These are phyloP conservation scores for Ariolimax columbianus DNA, from an alignment of 2,888 invertebrate species.

Conservation along the genomic window DNA sequence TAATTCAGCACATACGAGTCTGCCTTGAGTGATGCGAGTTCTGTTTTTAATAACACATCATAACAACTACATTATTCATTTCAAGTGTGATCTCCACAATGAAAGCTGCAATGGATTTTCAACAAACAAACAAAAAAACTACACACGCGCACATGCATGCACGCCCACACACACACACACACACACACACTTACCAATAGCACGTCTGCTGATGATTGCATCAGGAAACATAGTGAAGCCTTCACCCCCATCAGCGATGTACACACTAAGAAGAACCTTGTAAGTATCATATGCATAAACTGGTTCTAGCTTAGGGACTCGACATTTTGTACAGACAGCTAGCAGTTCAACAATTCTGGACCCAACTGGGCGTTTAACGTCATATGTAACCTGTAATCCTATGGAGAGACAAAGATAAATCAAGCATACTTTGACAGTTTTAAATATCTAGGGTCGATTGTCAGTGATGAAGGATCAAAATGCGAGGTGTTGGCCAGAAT, in stretches of 20 bases:
- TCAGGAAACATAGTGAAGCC: conserved; percentile 80
- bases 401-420: conserved; percentile 27
- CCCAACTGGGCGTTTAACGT: conserved; percentile 83
- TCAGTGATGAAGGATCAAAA: no score
- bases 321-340: conserved; percentile 86
- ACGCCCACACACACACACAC: not conserved
- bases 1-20: no score
- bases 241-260: conserved; percentile 87
- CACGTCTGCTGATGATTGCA: conserved; percentile 53
- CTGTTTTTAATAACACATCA: no score
- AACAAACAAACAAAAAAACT: no score
- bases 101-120: no score
- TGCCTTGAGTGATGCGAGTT: no score
- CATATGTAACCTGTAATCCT: conserved; percentile 85
- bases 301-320: conserved; percentile 82
- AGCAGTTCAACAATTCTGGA: conserved; percentile 84
- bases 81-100: no score
- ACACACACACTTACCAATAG: conserved; percentile 58
- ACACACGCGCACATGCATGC: no score
- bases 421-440: no score
- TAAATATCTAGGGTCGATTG: no score
- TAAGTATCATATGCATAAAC: conserved; percentile 83
- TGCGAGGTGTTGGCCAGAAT: no score
- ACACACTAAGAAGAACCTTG: conserved; percentile 84
- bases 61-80: no score